A percentile compares a stretch with the other conserved stretches of the same genome.
Evolutionary conservation across 2,113 vertebrate species (phyloP).

Genomic region (Elanus axillaris): DNA sequence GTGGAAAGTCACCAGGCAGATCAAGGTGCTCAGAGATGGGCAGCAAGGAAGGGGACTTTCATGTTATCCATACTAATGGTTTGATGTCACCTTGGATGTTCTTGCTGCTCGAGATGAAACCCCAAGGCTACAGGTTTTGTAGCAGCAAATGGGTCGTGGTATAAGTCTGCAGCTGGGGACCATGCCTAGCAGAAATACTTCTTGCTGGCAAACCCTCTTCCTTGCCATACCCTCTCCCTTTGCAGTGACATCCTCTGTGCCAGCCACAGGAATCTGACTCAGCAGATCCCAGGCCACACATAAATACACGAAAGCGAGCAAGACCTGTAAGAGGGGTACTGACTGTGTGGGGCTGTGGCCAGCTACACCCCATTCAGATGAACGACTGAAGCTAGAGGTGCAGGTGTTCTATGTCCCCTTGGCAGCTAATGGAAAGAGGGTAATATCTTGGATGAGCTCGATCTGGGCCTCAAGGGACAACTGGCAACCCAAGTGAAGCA

Average conservation of each 20-base stretch:
- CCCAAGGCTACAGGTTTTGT: background rate
- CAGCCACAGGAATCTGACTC: background rate
- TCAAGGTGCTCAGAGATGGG: background rate
- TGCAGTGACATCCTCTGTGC: background rate
- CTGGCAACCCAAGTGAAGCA: background rate
- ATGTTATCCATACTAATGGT: background rate
- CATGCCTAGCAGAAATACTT: background rate
- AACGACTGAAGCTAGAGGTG: background rate
- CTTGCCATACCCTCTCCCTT: background rate
- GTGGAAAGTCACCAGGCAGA: background rate
- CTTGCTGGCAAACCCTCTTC: background rate
- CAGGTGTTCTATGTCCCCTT: background rate
- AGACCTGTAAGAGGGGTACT: background rate
- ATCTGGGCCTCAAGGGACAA: background rate
- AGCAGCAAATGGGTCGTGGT: background rate
- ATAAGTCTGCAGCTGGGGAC: background rate
- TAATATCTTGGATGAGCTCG: background rate
- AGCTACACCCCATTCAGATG: background rate
- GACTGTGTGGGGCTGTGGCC: background rate
- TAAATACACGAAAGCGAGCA: background rate
- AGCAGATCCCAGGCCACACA: background rate
- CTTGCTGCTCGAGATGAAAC: background rate
- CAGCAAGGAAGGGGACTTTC: background rate
- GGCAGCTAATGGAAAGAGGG: background rate
- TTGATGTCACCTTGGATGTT: background rate